These are phyloP conservation scores for Eira barbara DNA, from an alignment of 2,113 vertebrate genomes.

Conservation along the genomic window DNA sequence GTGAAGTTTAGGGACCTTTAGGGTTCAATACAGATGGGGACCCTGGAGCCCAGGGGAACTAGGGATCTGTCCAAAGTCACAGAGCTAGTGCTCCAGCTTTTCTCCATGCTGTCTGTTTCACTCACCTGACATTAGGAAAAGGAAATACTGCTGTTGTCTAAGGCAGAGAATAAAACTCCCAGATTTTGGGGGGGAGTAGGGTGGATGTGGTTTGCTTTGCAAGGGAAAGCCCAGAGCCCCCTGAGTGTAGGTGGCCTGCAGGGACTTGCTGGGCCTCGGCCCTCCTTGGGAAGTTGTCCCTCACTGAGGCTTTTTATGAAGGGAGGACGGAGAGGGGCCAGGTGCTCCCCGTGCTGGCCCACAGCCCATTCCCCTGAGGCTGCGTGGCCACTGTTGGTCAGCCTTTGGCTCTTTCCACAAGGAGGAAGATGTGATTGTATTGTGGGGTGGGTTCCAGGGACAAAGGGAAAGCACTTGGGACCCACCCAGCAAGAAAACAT, in stretches of 20 bases:
- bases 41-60: background rate
- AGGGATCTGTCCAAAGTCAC: background rate
- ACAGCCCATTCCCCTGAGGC: background rate
- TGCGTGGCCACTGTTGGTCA: background rate
- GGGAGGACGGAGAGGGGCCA: background rate
- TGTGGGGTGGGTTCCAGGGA: background rate
- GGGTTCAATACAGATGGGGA: background rate
- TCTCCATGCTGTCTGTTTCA: background rate
- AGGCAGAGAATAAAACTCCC: background rate
- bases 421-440: background rate
- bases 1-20: background rate
- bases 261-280: background rate
- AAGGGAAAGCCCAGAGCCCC: background rate
- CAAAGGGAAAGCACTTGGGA: background rate
- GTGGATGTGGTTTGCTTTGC: background rate
- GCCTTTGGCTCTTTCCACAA: fast-evolving
- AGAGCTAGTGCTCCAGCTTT: background rate
- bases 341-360: fast-evolving
- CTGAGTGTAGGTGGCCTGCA: background rate
- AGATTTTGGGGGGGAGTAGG: background rate
- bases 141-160: background rate
- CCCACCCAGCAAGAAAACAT: background rate
- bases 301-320: too few relatives aligned
- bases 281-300: background rate
- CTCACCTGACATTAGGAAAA: background rate